Evolutionary conservation across 1,140 invertebrate species (phyloP).

Genomic region (Oscheius sp.): DNA sequence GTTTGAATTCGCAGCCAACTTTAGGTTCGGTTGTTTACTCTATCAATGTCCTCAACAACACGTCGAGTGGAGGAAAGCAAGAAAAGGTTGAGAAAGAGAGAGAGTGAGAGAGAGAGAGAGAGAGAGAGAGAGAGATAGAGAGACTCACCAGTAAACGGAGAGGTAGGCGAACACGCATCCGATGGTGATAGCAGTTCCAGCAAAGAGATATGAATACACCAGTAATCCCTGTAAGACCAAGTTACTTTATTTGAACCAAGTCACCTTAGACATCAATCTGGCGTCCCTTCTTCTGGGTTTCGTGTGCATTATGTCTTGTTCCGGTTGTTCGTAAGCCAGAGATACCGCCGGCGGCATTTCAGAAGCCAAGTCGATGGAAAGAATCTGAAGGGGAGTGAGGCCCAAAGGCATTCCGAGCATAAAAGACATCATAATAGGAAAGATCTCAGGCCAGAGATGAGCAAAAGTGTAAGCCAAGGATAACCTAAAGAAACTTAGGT

Average conservation of each 20-base stretch:
- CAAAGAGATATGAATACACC: conserved; percentile 50
- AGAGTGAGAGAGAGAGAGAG: too few species aligned
- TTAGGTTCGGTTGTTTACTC: too few species aligned
- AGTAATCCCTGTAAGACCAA: conserved; percentile 43
- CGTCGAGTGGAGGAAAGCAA: too few species aligned
- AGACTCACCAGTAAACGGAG: conserved; percentile 57
- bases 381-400: conserved; percentile 49
- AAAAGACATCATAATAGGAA: conserved; percentile 60
- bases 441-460: conserved; percentile 60
- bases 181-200: conserved; percentile 54
- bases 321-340: conserved; percentile 62
- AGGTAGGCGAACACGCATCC: conserved; percentile 56
- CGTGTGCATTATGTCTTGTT: conserved; percentile 61
- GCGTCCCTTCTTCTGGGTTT: conserved; percentile 46
- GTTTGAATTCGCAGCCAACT: too few species aligned
- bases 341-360: conserved; percentile 57
- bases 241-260: conserved; percentile 1
- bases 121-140: too few species aligned
- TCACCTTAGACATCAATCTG: conserved; percentile 16
- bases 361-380: conserved; percentile 49
- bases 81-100: too few species aligned
- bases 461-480: conserved; percentile 60
- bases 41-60: too few species aligned
- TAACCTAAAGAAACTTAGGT: conserved; percentile 11
- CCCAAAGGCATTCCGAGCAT: conserved; percentile 56